These are phyloP conservation scores for Indicator indicator DNA, from an alignment of 2,113 vertebrate species.

Conservation along the genomic window DNA sequence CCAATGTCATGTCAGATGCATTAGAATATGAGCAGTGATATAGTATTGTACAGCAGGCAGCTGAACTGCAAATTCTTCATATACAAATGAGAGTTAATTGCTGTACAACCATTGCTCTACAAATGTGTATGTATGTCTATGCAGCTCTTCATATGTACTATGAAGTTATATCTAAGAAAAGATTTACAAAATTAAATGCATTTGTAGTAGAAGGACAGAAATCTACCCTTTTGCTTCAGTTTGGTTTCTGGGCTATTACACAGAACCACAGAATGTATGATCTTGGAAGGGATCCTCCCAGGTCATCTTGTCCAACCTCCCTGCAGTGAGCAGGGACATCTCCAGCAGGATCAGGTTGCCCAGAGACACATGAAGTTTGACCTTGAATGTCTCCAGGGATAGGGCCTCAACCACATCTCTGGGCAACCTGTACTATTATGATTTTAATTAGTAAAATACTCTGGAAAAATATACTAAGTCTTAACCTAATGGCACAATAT, in stretches of 20 bases:
- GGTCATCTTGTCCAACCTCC: no score
- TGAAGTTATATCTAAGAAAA: not conserved
- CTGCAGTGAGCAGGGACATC: no score
- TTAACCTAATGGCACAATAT: not conserved
- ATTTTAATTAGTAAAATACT: not conserved
- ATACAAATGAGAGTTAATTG: not conserved
- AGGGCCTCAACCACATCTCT: no score
- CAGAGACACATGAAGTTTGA: no score
- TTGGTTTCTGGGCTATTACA: not conserved
- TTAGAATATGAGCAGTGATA: not conserved
- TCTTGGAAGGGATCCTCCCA: no score
- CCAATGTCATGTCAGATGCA: not conserved
- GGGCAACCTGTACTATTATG: not conserved
- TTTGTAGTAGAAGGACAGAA: not conserved
- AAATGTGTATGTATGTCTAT: not conserved
- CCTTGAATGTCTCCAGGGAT: no score
- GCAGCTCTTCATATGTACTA: not conserved
- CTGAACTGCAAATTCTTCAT: not conserved
- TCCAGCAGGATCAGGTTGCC: no score
- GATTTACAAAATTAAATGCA: not conserved
- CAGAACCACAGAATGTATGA: no score
- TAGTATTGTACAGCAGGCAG: not conserved
- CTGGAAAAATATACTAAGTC: not conserved
- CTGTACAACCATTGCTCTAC: not conserved
- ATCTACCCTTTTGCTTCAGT: not conserved